Conservation (phyloP, 2,888 invertebrate genomes). For the Polyommatus icarus region DNA sequence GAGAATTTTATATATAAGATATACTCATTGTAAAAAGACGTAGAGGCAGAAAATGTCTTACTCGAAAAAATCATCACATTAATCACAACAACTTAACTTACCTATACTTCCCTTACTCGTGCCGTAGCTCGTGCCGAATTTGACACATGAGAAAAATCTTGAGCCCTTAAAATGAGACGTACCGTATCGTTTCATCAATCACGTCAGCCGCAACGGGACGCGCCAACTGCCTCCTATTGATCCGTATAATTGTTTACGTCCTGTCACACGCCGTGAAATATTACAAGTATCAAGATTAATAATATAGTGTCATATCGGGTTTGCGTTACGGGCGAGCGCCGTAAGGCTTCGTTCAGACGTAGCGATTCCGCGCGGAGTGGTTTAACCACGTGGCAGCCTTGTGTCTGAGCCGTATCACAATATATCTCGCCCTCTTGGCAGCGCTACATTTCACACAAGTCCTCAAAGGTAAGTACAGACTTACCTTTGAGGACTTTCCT, state of each 20-base stretch:
- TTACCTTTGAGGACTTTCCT: too few relatives aligned
- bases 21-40: neutral
- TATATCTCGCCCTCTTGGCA: too few relatives aligned
- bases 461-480: too few relatives aligned
- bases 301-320: slow-evolving; percentile 25
- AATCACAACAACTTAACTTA: too few relatives aligned
- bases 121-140: neutral
- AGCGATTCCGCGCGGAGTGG: too few relatives aligned
- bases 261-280: slow-evolving; percentile 30
- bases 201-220: slow-evolving; percentile 20
- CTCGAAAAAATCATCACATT: too few relatives aligned
- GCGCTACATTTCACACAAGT: too few relatives aligned
- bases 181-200: slow-evolving; percentile 23
- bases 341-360: neutral
- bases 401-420: too few relatives aligned
- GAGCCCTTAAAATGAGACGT: slow-evolving; percentile 19
- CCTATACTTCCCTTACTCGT: neutral
- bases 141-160: slow-evolving; percentile 18
- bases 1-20: too few relatives aligned
- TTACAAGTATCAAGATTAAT: slow-evolving; percentile 29
- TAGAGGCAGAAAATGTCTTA: too few relatives aligned
- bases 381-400: too few relatives aligned
- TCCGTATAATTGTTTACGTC: slow-evolving; percentile 33
- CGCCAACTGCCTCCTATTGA: slow-evolving; percentile 26
- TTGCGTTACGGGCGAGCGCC: neutral